phyloP scores from a whole-genome alignment of 2,888 invertebrate genomes.

The Entomobrya proxima region DNA sequence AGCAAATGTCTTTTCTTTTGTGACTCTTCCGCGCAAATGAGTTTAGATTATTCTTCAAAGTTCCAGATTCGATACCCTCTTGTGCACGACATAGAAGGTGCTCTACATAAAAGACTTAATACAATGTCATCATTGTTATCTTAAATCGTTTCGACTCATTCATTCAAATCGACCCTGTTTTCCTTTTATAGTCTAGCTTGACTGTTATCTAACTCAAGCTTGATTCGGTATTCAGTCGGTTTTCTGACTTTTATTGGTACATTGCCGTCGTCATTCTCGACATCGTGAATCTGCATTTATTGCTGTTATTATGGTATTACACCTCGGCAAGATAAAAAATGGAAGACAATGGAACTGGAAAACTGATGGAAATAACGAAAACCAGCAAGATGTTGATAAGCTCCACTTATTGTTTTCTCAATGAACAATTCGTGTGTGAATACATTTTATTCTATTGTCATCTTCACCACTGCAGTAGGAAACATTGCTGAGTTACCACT shows the following conservation, averaged over 20 bases:
- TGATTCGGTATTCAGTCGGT: not conserved
- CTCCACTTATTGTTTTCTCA: conserved; percentile 29
- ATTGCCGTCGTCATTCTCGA: conserved; percentile 22
- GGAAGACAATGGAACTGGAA: not conserved
- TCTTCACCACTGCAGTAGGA: not conserved
- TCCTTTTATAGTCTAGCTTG: conserved; percentile 1
- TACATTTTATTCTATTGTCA: conserved; percentile 29
- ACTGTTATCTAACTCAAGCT: conserved; percentile 25
- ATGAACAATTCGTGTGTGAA: conserved; percentile 15
- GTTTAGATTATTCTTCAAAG: too few species aligned
- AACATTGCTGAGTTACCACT: conserved; percentile 23
- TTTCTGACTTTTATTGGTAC: conserved; percentile 25
- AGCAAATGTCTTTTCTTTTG: too few species aligned
- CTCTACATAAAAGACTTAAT: not conserved
- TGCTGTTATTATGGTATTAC: conserved; percentile 31
- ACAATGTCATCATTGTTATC: not conserved
- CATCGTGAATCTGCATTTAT: conserved; percentile 48
- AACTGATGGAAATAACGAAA: not conserved
- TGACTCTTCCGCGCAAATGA: too few species aligned
- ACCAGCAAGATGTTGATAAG: conserved; percentile 29
- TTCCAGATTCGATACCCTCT: too few species aligned
- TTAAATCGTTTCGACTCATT: conserved; percentile 1
- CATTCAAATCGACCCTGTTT: not conserved
- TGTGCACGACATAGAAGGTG: too few species aligned
- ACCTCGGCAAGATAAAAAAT: not conserved